phyloP scores from a whole-genome alignment of 2,888 invertebrate genomes.

The Sipha maydis region DNA sequence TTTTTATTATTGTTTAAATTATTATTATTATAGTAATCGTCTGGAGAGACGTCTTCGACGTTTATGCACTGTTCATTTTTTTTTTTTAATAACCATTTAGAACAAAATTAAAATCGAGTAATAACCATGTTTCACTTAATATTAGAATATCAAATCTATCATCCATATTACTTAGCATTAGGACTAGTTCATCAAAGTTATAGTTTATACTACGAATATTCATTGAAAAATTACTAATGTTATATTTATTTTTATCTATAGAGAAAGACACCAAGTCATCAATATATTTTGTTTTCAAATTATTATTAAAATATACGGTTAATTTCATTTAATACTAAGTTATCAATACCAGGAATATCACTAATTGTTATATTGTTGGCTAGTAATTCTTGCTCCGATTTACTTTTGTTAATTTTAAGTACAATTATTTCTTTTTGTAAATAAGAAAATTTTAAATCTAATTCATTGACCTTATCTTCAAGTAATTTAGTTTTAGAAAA shows the following conservation, averaged over 20 bases:
- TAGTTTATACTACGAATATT: slow-evolving; percentile 7
- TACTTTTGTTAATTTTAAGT: not conserved
- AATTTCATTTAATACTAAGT: not conserved
- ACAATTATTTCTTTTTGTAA: not conserved
- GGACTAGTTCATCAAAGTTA: no score
- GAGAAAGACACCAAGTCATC: not conserved
- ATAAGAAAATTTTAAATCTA: not conserved
- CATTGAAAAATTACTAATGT: not conserved
- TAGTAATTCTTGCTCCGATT: not conserved
- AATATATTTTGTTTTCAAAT: not conserved
- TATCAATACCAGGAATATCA: not conserved
- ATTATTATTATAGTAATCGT: no score
- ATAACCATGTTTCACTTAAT: no score
- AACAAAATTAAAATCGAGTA: no score
- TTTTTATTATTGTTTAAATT: no score
- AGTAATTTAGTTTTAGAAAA: not conserved
- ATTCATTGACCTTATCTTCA: not conserved
- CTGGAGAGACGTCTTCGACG: no score
- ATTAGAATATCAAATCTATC: no score
- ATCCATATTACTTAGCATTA: no score
- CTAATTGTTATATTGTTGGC: not conserved
- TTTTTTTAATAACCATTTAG: no score
- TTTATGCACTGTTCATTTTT: no score
- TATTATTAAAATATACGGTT: not conserved
- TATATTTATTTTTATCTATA: not conserved